Evolutionary conservation across 1,140 invertebrate species (phyloP).

Genomic region (Chrysomallon squamiferum): DNA sequence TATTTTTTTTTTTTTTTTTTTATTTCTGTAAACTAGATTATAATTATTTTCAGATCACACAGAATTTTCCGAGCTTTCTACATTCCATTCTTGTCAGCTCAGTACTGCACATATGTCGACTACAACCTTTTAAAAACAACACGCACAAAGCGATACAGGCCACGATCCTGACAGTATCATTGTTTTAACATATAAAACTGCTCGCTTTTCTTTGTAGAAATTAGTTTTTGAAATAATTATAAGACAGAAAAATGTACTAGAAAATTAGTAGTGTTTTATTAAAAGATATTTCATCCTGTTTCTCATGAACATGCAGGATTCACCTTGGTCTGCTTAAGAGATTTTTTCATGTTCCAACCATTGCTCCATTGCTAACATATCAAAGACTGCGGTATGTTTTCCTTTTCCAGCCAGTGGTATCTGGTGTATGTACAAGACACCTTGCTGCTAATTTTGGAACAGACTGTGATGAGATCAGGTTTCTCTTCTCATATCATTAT

Average conservation of each 20-base stretch:
- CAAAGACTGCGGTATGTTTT: too few species aligned
- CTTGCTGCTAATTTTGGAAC: too few species aligned
- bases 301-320: background rate
- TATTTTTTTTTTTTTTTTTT: too few species aligned
- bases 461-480: too few species aligned
- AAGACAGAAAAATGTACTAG: background rate
- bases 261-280: background rate
- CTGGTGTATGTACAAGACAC: too few species aligned
- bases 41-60: conserved; percentile 76
- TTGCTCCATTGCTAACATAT: too few species aligned
- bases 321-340: too few species aligned
- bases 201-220: too few species aligned
- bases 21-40: too few species aligned
- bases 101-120: conserved; percentile 75
- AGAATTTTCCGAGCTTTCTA: conserved; percentile 85
- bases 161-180: conserved; percentile 6
- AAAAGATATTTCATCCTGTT: background rate
- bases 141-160: conserved; percentile 37
- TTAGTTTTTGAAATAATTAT: background rate
- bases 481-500: too few species aligned
- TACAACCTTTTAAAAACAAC: conserved; percentile 82
- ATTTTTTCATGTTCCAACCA: too few species aligned
- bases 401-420: too few species aligned
- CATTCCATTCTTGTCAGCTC: conserved; percentile 80
- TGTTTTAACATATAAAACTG: background rate